Percentiles rank a stretch among this genome's conserved stretches.
phyloP scores from a whole-genome alignment of 2,888 invertebrate species.

The Himalopsyche anomala region DNA sequence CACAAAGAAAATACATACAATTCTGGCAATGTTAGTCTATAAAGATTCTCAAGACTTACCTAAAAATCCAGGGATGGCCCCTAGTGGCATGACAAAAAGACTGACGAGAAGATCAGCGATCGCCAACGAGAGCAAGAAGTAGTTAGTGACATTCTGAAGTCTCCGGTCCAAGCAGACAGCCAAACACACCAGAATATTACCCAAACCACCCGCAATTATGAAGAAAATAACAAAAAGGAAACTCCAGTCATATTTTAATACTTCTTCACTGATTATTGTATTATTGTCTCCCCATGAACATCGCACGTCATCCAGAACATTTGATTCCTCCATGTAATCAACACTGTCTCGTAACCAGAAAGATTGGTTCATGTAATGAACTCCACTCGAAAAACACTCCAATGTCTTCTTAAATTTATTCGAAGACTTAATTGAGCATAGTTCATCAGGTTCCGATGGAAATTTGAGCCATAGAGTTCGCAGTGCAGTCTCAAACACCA shows the following conservation, averaged over 20 bases:
- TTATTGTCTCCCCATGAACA: constrained; percentile 65
- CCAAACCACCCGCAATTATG: constrained; percentile 91
- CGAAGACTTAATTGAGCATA: constrained; percentile 60
- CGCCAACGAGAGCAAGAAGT: constrained; percentile 94
- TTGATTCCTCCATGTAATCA: constrained; percentile 45
- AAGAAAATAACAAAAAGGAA: constrained; percentile 90
- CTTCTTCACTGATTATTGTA: constrained; percentile 66
- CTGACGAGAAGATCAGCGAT: constrained; percentile 96
- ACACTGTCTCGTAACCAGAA: constrained; percentile 55
- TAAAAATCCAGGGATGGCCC: constrained; percentile 94
- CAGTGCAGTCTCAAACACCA: constrained; percentile 73
- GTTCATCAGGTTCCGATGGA: constrained; percentile 67
- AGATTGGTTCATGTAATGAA: constrained; percentile 60
- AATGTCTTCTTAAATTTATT: constrained; percentile 50
- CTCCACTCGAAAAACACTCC: constrained; percentile 59
- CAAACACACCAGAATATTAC: constrained; percentile 94
- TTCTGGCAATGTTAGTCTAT: background rate
- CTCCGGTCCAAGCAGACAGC: constrained; percentile 93
- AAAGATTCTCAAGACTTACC: constrained; percentile 80
- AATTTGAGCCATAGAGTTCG: constrained; percentile 73
- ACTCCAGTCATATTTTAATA: constrained; percentile 84
- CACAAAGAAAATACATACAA: no score
- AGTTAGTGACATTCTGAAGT: constrained; percentile 96
- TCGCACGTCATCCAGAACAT: constrained; percentile 57
- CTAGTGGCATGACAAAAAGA: constrained; percentile 96